Evolutionary conservation across 2,888 invertebrate species (phyloP).

Genomic region (Omphaloscelis lunosa): DNA sequence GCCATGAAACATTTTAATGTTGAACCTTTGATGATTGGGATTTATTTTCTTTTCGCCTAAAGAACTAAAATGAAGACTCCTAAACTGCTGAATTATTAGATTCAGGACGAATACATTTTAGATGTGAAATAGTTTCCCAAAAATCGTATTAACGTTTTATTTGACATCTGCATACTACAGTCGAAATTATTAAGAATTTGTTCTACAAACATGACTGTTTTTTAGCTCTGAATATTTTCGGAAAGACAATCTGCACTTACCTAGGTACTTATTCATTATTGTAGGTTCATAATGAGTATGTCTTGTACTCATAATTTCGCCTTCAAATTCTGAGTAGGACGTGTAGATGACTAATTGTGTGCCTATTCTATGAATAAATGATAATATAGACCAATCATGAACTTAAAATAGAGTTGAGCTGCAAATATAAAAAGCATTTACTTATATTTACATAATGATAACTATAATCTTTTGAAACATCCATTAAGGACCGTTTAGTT

Average conservation of each 20-base stretch:
- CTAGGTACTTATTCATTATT: background rate
- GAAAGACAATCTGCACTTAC: too few relatives aligned
- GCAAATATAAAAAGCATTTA: conserved; percentile 2
- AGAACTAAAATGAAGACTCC: background rate
- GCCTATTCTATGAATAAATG: conserved; percentile 35
- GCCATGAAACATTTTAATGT: conserved; percentile 41
- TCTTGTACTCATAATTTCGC: conserved; percentile 29
- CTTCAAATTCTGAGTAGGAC: conserved; percentile 53
- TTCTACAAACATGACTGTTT: conserved; percentile 17
- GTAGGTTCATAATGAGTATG: background rate
- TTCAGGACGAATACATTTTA: background rate
- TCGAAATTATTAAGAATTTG: conserved; percentile 1
- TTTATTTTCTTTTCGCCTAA: background rate
- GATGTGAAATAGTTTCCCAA: background rate
- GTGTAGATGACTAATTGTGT: conserved; percentile 56
- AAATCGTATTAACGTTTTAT: background rate
- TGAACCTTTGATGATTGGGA: conserved; percentile 7
- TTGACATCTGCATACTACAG: background rate
- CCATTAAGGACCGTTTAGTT: background rate
- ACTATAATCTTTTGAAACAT: background rate
- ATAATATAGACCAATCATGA: conserved; percentile 30
- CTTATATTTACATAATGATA: conserved; percentile 1
- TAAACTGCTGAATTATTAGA: background rate
- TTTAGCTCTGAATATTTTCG: background rate
- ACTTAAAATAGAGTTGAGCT: conserved; percentile 23